Base-by-base conservation (phyloP, 2,888 invertebrate species). In the Anthoptus insignis region DNA sequence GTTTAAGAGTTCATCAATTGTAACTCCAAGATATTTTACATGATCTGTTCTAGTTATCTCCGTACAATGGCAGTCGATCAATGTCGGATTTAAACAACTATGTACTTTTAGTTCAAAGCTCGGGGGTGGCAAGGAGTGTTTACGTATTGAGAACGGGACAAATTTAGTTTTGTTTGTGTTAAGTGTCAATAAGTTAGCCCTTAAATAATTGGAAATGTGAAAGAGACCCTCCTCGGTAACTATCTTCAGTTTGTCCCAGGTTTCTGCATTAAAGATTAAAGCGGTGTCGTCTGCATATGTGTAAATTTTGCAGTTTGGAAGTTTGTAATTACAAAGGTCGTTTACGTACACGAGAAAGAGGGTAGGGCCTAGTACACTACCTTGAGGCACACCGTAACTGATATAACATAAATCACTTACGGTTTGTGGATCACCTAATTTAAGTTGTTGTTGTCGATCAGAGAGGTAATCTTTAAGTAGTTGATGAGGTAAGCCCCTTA, bases 251-350 rank as follows among this genome's bases (percentile, higher is more conserved):
- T 49, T 27, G 14, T 57, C 14, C 69, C 68, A 69, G 3, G 54
- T 52, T 0, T 39, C 9, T 2, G 57, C 66, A 21, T 47, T 1
- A 34, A 71, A 49, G 0, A 71, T n/a, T 4, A 71, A 13, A 3
- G 61, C 71, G 1, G 71, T 69, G n/a, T 72, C 69, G 39, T 72
- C 69, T 4, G 72, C 68, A 32, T 64, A 72, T 0, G 67, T 39
- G 5, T 66, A 34, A 11, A 70, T 59, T 37, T 64, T 39, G n/a
- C 59, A 34, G 16, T 65, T 45, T 3, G 27, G 53, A 0, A 71
- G 27, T 0, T 54, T 24, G 16, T 52, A 13, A 6, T 45, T 22
- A 52, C 65, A 63, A 1, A 68, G 57, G 5, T 57, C 60, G n/a
- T n/a, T n/a, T n/a, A n/a, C n/a, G n/a, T n/a, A n/a, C n/a, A n/a